phyloP scores from a whole-genome alignment of 2,113 vertebrate species.

The Eubucco bourcierii region DNA sequence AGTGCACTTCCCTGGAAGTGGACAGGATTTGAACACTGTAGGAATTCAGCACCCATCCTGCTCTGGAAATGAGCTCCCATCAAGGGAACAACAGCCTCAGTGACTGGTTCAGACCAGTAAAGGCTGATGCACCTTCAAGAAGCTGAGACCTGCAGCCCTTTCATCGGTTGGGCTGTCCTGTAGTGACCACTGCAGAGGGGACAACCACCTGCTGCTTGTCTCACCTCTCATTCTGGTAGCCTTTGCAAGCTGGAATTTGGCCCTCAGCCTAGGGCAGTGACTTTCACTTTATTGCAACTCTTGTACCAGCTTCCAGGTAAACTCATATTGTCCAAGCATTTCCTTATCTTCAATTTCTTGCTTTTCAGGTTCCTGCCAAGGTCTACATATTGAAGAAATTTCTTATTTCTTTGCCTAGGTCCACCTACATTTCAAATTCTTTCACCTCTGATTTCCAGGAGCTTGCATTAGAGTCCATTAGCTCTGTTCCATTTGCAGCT shows the following conservation, averaged over 20 bases:
- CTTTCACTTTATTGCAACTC: not conserved
- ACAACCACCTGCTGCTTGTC: not conserved
- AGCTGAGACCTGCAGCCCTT: not conserved
- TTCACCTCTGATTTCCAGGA: not conserved
- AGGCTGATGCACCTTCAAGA: not conserved
- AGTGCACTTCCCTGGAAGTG: not conserved
- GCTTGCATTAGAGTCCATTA: not conserved
- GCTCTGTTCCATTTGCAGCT: not conserved
- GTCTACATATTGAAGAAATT: not conserved
- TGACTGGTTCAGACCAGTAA: not conserved
- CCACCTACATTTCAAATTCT: not conserved
- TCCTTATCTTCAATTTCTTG: not conserved
- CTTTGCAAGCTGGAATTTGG: not conserved
- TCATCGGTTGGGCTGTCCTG: not conserved
- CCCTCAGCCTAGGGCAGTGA: not conserved
- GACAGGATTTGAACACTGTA: not conserved
- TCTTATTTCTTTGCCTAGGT: not conserved
- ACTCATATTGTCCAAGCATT: not conserved
- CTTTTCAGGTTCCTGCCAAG: not conserved
- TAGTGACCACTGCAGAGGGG: not conserved
- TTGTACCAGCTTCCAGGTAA: not conserved
- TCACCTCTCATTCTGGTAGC: not conserved
- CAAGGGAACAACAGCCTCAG: not conserved
- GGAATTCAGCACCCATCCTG: not conserved
- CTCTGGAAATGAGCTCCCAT: not conserved